A percentile compares a stretch with the other conserved stretches of the same genome.
phyloP scores from a whole-genome alignment of 2,888 invertebrate species.

The Sinodicranocentrus sp. region DNA sequence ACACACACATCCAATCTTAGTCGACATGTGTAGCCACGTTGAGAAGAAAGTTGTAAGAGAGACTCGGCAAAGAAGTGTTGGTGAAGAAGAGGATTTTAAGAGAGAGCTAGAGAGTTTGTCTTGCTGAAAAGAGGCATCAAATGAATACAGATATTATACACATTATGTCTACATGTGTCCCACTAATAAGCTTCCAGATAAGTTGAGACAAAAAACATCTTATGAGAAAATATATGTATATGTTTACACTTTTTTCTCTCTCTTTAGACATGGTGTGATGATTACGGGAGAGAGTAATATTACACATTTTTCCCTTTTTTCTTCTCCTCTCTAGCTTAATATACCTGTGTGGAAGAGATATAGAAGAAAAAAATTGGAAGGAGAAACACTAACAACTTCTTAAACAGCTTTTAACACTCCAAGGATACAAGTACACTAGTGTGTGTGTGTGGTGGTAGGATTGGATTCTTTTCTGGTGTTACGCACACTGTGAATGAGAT shows the following conservation, averaged over 20 bases:
- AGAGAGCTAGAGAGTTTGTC: slow-evolving; percentile 30
- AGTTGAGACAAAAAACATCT: too few species aligned
- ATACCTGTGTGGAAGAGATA: background rate
- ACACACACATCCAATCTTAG: background rate
- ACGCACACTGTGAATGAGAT: background rate
- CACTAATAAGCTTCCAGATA: background rate
- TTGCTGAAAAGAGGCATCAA: slow-evolving; percentile 29
- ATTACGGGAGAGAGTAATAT: too few species aligned
- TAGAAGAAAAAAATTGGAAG: slow-evolving; percentile 10
- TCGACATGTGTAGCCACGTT: slow-evolving; percentile 51
- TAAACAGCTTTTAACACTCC: slow-evolving; percentile 54
- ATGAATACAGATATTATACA: background rate
- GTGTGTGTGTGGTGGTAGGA: background rate
- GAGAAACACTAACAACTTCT: slow-evolving; percentile 49
- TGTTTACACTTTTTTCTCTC: too few species aligned
- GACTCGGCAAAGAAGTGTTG: slow-evolving; percentile 1
- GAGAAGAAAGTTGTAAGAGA: slow-evolving; percentile 12
- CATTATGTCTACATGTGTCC: background rate
- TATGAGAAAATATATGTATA: too few species aligned
- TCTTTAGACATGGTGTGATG: too few species aligned
- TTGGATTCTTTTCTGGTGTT: slow-evolving; percentile 8
- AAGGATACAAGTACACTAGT: background rate
- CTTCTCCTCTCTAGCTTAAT: background rate
- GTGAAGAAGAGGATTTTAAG: slow-evolving; percentile 11
- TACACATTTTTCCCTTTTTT: too few species aligned